Conservation (phyloP, 2,797 vertebrate species). For the Molossus alvarezi region DNA sequence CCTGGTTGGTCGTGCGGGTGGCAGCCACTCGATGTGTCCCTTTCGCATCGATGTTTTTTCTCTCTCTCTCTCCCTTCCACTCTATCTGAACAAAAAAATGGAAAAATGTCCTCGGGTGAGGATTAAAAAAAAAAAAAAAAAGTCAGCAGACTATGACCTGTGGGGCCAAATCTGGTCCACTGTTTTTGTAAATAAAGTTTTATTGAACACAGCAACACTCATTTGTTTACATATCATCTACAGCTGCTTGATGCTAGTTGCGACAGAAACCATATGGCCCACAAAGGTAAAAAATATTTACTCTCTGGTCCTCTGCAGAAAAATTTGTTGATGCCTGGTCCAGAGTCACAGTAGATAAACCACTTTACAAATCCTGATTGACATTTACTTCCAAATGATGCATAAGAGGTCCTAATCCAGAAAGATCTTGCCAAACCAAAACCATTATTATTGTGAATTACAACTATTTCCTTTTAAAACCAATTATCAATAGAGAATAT, state of each 20-base stretch:
- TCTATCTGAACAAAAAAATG: too few species aligned
- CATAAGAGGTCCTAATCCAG: slow-evolving; percentile 52
- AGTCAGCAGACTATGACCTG: background rate
- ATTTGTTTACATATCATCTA: background rate
- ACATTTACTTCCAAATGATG: slow-evolving; percentile 64
- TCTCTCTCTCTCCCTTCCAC: too few species aligned
- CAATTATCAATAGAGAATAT: slow-evolving; percentile 38
- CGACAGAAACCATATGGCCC: slow-evolving; percentile 23
- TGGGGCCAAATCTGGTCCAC: background rate
- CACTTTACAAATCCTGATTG: slow-evolving; percentile 59
- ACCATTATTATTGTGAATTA: slow-evolving; percentile 54
- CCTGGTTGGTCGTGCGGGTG: too few species aligned
- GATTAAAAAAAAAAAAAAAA: background rate
- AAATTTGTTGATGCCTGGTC: slow-evolving; percentile 19
- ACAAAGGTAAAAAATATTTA: slow-evolving; percentile 57
- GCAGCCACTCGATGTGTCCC: too few species aligned
- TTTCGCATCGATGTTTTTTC: too few species aligned
- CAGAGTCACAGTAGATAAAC: slow-evolving; percentile 61
- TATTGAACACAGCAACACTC: slow-evolving; percentile 47
- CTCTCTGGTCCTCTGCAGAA: slow-evolving; percentile 30
- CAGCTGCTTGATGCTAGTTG: background rate
- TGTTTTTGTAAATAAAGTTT: slow-evolving; percentile 73
- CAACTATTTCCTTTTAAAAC: slow-evolving; percentile 70
- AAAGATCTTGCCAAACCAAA: slow-evolving; percentile 16
- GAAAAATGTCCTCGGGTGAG: too few species aligned